Base-by-base conservation (phyloP, 2,888 invertebrate genomes). In the Hydrotaea cyrtoneurina region DNA sequence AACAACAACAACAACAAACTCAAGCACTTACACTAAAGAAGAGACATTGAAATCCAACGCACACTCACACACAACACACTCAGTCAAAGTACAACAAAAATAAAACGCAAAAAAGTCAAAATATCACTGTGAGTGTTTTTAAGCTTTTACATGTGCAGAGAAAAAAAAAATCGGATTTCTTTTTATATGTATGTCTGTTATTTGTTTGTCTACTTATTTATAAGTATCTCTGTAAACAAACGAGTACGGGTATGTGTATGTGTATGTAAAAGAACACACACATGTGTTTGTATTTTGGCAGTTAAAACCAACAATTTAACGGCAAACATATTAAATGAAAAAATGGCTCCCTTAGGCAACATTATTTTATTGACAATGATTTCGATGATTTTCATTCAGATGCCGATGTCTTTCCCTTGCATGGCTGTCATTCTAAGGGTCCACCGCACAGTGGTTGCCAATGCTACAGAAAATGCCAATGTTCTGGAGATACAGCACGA, bases 361-460 rank as follows among this genome's bases (percentile, higher is more conserved):
- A 83, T 87, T 87, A 86, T 81, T 86, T 84, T 85, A 86, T 86
- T 86, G 86, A 86, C 85, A 85, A 86, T 84, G 80, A 80, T 86
- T 78, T 62, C 10, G 78, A 82, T 83, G 84, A 50, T 86, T 86
- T 82, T 59, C 57, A 74, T 69, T 69, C 23, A 19, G 17, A 64
- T 66, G 39, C 74, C 23, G 23, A 26, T 55, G 15, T 21, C 19
- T 74, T 21, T 50, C 13, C 21, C 3, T 23, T 19, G 19, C 13
- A 17, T 19, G 59, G 2, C 59, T 15, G 31, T 7, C 59, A 26
- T 23, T 23, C 13, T 2, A 57, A 57, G 11, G 13, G 15, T 26
- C 59, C 15, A 1, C 23, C 15, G 15, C 64, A 64, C 64, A 64
- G 55, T 57, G 23, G 8, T 64, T 21, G 4, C 64, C 39, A 66